These are phyloP conservation scores for Helicoverpa armigera DNA, from an alignment of 1,140 invertebrate species.

Conservation along the genomic window DNA sequence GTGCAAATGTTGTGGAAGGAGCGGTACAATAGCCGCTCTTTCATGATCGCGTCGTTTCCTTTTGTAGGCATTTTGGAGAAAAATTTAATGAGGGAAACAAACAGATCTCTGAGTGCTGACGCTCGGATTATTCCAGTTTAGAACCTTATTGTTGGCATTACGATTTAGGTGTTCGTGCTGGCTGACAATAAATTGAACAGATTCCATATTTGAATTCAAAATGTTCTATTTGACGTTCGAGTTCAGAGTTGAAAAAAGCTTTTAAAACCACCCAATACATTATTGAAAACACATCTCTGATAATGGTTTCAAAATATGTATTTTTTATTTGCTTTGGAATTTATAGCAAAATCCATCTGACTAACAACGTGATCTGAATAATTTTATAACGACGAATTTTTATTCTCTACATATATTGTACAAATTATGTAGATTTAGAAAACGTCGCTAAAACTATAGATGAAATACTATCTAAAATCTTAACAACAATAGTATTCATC, in stretches of 20 bases:
- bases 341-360: too few species aligned
- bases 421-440: not conserved
- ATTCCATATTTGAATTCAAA: not conserved
- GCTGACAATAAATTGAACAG: not conserved
- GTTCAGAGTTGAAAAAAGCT: too few species aligned
- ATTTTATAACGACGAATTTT: too few species aligned
- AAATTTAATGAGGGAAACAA: constrained; percentile 38
- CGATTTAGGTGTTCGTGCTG: not conserved
- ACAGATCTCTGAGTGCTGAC: constrained; percentile 30
- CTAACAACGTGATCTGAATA: too few species aligned
- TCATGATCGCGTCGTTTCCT: constrained; percentile 34
- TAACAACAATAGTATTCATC: not conserved
- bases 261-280: too few species aligned
- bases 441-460: not conserved
- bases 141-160: constrained; percentile 20
- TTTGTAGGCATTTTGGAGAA: constrained; percentile 32
- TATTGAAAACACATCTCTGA: too few species aligned
- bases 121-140: constrained; percentile 13
- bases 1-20: constrained; percentile 65
- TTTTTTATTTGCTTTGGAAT: too few species aligned
- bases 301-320: too few species aligned
- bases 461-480: not conserved
- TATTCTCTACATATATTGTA: too few species aligned
- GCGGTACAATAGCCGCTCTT: constrained; percentile 49
- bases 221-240: not conserved